Evolutionary conservation across 2,888 invertebrate species (phyloP).

Genomic region (Ditylenchus weischeri): DNA sequence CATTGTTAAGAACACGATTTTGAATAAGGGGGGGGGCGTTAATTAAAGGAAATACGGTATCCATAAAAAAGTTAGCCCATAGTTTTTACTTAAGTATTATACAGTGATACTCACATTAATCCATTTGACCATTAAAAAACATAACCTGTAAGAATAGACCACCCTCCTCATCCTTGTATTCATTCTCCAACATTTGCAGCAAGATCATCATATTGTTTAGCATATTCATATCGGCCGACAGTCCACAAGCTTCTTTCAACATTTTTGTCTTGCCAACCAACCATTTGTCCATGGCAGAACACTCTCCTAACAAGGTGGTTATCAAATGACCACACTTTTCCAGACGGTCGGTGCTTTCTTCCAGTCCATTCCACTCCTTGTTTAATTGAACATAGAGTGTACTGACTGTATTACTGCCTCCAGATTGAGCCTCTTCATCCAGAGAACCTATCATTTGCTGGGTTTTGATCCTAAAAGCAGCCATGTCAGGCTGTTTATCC

Average conservation of each 20-base stretch:
- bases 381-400: not conserved
- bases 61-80: too few relatives aligned
- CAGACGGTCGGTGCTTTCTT: not conserved
- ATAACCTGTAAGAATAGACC: too few relatives aligned
- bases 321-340: not conserved
- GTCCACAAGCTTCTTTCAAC: not conserved
- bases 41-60: too few relatives aligned
- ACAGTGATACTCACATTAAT: too few relatives aligned
- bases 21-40: too few relatives aligned
- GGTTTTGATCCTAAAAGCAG: not conserved
- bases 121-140: too few relatives aligned
- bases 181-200: constrained; percentile 71
- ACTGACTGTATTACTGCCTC: not conserved
- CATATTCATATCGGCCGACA: not conserved
- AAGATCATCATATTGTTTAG: constrained; percentile 86
- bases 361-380: not conserved
- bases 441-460: not conserved
- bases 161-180: constrained; percentile 87
- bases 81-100: too few relatives aligned
- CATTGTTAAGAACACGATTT: too few relatives aligned
- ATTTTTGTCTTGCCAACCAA: not conserved
- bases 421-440: not conserved
- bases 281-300: constrained; percentile 2
- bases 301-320: not conserved
- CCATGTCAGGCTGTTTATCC: constrained; percentile 1